Base-by-base conservation (phyloP, 2,797 vertebrate genomes). In the Stomatorhinus walkeri region DNA sequence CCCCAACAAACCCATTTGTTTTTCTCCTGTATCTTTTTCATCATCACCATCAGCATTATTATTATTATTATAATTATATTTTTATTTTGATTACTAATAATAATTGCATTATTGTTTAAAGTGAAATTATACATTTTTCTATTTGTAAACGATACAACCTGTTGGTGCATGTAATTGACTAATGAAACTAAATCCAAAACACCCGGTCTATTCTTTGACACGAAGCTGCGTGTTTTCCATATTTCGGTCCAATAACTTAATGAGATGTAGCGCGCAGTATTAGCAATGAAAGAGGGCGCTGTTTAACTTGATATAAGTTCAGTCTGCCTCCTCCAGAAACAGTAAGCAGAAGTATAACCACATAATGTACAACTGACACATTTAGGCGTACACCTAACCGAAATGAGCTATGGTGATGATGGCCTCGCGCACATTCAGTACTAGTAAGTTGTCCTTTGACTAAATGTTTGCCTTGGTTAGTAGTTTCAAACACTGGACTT, bases 211-310 rank as follows among this genome's bases (percentile, higher is more conserved):
- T 76, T 76, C 28, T 76, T 76, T 76, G 12, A 76, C 32, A 36
- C 1, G 28, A 16, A 40, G 10, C 68, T 36, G 68, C 32, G 68
- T 76, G 32, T 36, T 64, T 64, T 12, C 24, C 61, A 10, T 28
- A 64, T 3, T 24, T 28, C 24, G 3, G 9, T 64, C 61, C 61
- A 6, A 16, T 76, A 40, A 7, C 48, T 88, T 79, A 28, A 49
- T 51, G 72, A 51, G 51, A 68, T 4, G 28, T 52, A 32, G 32
- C 51, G 19, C 43, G 14, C 87, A 43, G 28, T 9, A 76, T 54
- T 88, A 28, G n/a, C 28, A n/a, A 7, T 88, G 88, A 88, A 88
- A 91, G 92, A 90, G 90, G 91, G 92, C 92, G 92, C 92, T 91
- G 90, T 91, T 88, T 64, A 64, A 43, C 85, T 59, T 43, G n/a